Evolutionary conservation across 2,888 invertebrate genomes (phyloP), one percentile per base, ranked within the genome.

Genomic region (Lagria hirta): DNA sequence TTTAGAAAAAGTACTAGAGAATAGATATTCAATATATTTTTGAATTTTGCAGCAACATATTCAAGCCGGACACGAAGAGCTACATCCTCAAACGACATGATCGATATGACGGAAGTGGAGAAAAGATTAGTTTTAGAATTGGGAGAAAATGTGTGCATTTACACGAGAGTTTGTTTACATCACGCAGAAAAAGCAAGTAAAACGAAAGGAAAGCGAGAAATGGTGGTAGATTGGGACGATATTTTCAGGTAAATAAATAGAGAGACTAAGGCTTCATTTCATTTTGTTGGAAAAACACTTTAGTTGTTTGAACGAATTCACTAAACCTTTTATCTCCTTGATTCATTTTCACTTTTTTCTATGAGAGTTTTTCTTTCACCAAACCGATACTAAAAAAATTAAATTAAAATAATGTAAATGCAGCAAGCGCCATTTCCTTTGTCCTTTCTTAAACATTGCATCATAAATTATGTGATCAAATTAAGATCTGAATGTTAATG

Each of bases 91-190:
- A 72, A 74, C 42, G 75, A 78, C 48, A 72, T 79, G 72, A 70
- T 79, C 18, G 84, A 89, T 66, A 80, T 82, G 15, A 73, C 73
- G 1, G 79, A 86, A 62, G 86, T 88, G n/a, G 89, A 89, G 72
- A 88, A 88, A 68, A 81, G 83, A 69, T 80, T 90, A 43, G 76
- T 86, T 2, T 76, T 76, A 4, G 88, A 88, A 70, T 80, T 90
- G 57, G 90, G 90, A 11, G 79, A 81, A 20, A 79, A 82, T 49
- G 86, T 88, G 15, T 90, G 90, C 66, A 78, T 91, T 54, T 84
- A 86, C 60, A 86, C 87, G 57, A 80, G 84, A 48, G 84, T 88
- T 14, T 91, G 90, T 65, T 79, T 80, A 20, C 80, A 81, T 49
- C 83, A 86, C 62, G 86, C 86, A 0, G 76, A 73, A 32, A 73